Conservation (phyloP, 2,113 vertebrate genomes). For the Cercopithecus mona region DNA sequence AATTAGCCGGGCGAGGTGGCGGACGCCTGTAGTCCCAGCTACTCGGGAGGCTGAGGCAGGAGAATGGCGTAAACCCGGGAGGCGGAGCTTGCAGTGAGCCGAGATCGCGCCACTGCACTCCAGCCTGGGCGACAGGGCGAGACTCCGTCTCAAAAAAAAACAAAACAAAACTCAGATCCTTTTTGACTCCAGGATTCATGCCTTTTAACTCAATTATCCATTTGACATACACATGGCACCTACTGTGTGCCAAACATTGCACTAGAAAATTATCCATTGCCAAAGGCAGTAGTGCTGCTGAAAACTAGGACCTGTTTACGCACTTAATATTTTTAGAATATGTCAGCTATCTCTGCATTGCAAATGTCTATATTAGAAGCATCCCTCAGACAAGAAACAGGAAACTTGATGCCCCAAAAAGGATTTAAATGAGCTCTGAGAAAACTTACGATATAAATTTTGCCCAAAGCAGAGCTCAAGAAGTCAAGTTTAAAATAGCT, state of each 20-base stretch:
- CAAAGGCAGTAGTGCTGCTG: neutral
- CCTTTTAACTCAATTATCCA: neutral
- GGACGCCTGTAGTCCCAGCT: no score
- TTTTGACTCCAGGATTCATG: neutral
- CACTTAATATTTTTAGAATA: neutral
- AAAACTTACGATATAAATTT: neutral
- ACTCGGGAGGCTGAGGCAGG: no score
- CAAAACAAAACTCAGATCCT: neutral
- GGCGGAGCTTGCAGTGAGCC: no score
- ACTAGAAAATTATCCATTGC: neutral
- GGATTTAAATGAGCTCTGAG: neutral
- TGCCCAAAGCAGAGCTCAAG: neutral
- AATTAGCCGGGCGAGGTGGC: no score
- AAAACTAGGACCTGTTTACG: neutral
- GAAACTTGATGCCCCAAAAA: neutral
- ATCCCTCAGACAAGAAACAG: conserved; percentile 3
- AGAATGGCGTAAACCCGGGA: no score
- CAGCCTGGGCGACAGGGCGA: no score
- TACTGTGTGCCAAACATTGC: neutral
- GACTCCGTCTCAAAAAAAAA: no score
- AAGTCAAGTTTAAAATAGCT: conserved; percentile 1
- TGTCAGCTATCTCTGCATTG: neutral
- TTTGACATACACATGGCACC: neutral
- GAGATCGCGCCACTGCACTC: no score
- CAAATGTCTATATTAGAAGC: neutral